Conservation (phyloP, 2,888 invertebrate genomes). For the Zygogramma bicolorata region DNA sequence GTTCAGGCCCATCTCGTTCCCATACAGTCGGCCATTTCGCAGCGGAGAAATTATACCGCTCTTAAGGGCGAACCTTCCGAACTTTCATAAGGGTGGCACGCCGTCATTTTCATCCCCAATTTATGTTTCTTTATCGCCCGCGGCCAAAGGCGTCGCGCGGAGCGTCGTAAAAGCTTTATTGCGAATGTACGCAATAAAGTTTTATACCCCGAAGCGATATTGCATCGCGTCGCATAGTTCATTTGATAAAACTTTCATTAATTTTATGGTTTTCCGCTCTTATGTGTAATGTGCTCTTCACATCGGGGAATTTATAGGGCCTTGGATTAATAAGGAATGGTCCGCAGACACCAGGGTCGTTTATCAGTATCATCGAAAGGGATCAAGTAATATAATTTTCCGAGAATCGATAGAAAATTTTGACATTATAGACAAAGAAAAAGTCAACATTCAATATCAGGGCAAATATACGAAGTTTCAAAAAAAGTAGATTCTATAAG, state of each 20-base stretch:
- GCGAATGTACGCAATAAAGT: conserved; percentile 48
- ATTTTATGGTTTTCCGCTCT: conserved; percentile 48
- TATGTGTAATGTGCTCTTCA: conserved; percentile 41
- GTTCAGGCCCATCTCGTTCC: not conserved
- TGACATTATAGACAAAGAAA: no score
- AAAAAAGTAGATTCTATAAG: no score
- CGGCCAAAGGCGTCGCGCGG: conserved; percentile 44
- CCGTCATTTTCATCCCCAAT: conserved; percentile 49
- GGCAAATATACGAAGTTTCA: no score
- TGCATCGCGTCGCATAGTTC: conserved; percentile 49
- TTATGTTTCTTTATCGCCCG: conserved; percentile 48
- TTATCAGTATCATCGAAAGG: not conserved
- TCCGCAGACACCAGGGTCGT: not conserved
- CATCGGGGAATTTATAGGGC: conserved; percentile 29
- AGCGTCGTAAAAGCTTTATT: conserved; percentile 47
- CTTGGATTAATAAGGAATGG: conserved; percentile 15
- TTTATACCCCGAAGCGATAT: conserved; percentile 49
- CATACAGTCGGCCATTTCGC: conserved; percentile 48
- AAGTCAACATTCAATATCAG: no score
- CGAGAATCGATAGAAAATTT: not conserved
- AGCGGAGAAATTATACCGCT: conserved; percentile 45
- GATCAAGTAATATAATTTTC: not conserved
- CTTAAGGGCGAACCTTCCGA: conserved; percentile 41
- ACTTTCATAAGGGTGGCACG: conserved; percentile 48
- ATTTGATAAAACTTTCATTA: conserved; percentile 55